Evolutionary conservation across 2,888 invertebrate species (phyloP), one percentile per base, ranked within the genome.

Genomic region (Xestia xanthographa): DNA sequence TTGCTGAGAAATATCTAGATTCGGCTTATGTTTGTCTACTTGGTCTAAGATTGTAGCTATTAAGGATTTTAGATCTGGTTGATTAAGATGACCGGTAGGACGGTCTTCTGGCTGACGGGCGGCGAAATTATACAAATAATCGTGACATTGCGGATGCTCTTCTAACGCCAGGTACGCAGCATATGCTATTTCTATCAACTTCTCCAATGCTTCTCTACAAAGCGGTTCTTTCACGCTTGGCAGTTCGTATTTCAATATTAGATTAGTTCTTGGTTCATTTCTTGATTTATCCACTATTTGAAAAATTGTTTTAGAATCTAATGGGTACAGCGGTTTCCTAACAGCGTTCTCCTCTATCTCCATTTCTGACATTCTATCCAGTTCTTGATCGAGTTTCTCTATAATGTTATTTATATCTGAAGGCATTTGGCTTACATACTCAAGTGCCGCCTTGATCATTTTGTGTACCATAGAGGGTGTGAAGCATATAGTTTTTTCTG

Each of bases 181-280:
- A 48, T 91, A 84, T 20, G 91, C 90, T 67, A 80, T 75, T 75
- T 90, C 77, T 38, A 92, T 86, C 29, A 92, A 77, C 50, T 82
- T 88, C 8, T 83, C 67, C 48, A 92, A 83, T n/a, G 87, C 86
- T 41, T 88, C 83, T 72, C 86, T 88, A 68, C 92, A 93, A 14
- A 77, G 70, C 11, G 86, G 85, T n/a, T 87, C 86, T 4, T 81
- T 53, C 17, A 79, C 67, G 34, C 77, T 76, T 17, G 91, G 91
- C 5, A 91, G 62, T 60, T 88, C 86, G 65, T 88, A 88, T 81
- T 91, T 83, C 17, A 91, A 86, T 17, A 88, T 65, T 22, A 91
- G 66, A 38, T 86, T 88, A 34, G 87, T 83, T 76, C 73, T 82
- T 8, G 72, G 26, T 12, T 77, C 70, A 43, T 71, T 60, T 26